Percentiles rank a stretch among this genome's conserved stretches.
Conservation (phyloP, 1,140 invertebrate species). For the Drosophila navojoa region DNA sequence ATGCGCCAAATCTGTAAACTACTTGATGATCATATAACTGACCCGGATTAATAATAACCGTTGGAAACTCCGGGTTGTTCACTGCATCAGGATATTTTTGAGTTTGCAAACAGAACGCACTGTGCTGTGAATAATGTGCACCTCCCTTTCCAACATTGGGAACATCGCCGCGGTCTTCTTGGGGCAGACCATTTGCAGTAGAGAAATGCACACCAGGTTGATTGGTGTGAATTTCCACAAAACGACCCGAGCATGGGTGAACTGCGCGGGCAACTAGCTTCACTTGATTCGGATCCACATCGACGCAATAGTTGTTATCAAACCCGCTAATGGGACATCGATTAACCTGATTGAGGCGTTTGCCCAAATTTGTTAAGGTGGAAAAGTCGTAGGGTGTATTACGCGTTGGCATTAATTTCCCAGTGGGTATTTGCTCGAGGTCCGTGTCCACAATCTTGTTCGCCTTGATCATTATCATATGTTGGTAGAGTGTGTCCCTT, state of each 20-base stretch:
- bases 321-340: conserved; percentile 85
- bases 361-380: conserved; percentile 85
- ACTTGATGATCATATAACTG: conserved; percentile 88
- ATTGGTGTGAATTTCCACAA: conserved; percentile 91
- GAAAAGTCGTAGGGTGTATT: conserved; percentile 90
- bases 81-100: conserved; percentile 96
- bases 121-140: conserved; percentile 89
- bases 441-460: conserved; percentile 91
- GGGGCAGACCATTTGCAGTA: conserved; percentile 90
- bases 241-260: conserved; percentile 89
- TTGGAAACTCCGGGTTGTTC: conserved; percentile 93
- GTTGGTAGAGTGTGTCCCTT: conserved; percentile 87
- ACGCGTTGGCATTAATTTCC: conserved; percentile 87
- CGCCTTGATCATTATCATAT: conserved; percentile 90
- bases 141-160: conserved; percentile 89
- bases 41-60: conserved; percentile 89
- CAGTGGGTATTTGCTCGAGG: conserved; percentile 90
- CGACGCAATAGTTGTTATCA: conserved; percentile 91
- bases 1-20: conserved; percentile 86
- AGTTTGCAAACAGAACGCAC: conserved; percentile 94
- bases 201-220: conserved; percentile 96
- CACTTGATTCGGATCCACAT: conserved; percentile 59
- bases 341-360: conserved; percentile 77
- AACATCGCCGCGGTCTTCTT: conserved; percentile 71
- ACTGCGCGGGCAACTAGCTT: conserved; percentile 84